phyloP scores from a whole-genome alignment of 2,113 vertebrate genomes.

The Henicopernis longicauda region DNA sequence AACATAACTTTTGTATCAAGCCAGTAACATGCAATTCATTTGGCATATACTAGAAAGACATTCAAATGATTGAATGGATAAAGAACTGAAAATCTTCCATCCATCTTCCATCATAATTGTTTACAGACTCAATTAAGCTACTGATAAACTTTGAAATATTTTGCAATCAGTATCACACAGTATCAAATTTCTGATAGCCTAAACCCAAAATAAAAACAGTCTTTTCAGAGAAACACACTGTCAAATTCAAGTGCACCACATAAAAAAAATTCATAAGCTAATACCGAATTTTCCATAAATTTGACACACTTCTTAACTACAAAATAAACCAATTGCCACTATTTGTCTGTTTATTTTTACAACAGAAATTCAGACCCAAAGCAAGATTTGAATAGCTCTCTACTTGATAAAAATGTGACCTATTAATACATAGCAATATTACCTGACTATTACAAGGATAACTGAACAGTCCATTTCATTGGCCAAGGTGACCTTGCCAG shows the following conservation, averaged over 20 bases:
- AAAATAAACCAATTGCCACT: not conserved
- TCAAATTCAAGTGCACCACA: not conserved
- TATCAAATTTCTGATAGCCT: not conserved
- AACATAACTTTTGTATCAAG: not conserved
- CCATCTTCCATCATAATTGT: not conserved
- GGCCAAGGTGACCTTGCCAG: slow-evolving; percentile 25
- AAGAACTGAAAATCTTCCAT: not conserved
- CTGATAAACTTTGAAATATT: not conserved
- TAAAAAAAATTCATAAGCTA: not conserved
- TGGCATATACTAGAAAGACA: not conserved
- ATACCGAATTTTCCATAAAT: not conserved
- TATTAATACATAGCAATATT: not conserved
- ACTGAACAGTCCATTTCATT: not conserved
- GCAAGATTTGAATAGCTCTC: not conserved
- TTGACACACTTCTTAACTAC: not conserved
- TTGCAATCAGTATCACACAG: not conserved
- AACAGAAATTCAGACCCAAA: not conserved
- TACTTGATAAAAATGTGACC: not conserved
- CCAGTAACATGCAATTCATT: not conserved
- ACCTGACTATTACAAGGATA: not conserved
- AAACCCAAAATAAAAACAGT: not conserved
- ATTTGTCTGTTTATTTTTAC: not conserved
- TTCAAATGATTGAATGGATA: not conserved
- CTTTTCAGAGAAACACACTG: not conserved
- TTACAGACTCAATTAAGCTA: not conserved